A percentile compares a stretch with the other conserved stretches of the same genome.
These are phyloP conservation scores for Aphelocoma californica DNA, from an alignment of 2,797 vertebrate genomes.

Conservation along the genomic window DNA sequence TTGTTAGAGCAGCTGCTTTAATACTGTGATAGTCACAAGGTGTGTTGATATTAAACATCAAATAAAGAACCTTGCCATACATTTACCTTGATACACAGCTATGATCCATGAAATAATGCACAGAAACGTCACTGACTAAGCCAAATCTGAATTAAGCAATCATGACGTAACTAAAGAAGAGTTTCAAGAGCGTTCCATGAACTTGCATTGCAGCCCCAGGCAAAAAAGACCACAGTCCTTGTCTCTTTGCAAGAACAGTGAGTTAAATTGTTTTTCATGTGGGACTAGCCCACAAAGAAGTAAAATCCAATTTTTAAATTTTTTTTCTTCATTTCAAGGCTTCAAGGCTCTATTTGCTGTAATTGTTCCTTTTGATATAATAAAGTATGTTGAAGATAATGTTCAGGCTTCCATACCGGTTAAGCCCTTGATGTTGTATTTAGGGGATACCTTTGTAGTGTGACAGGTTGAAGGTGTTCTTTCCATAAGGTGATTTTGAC, in stretches of 20 bases:
- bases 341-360: not conserved
- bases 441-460: not conserved
- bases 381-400: not conserved
- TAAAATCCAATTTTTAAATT: not conserved
- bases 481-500: not conserved
- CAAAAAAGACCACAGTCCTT: not conserved
- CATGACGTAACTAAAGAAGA: not conserved
- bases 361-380: not conserved
- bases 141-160: not conserved
- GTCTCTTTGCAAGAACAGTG: not conserved
- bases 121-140: not conserved
- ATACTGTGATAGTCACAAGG: not conserved
- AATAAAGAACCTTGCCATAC: not conserved
- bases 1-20: conserved; percentile 2
- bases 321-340: not conserved
- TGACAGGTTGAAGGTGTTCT: not conserved
- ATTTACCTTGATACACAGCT: not conserved
- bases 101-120: not conserved
- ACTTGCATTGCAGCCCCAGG: not conserved
- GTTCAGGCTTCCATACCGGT: not conserved
- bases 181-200: not conserved
- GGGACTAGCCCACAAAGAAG: not conserved
- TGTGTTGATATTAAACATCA: not conserved
- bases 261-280: not conserved
- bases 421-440: not conserved